These are phyloP conservation scores for Neria commutata DNA, from an alignment of 2,888 invertebrate species.

Conservation along the genomic window DNA sequence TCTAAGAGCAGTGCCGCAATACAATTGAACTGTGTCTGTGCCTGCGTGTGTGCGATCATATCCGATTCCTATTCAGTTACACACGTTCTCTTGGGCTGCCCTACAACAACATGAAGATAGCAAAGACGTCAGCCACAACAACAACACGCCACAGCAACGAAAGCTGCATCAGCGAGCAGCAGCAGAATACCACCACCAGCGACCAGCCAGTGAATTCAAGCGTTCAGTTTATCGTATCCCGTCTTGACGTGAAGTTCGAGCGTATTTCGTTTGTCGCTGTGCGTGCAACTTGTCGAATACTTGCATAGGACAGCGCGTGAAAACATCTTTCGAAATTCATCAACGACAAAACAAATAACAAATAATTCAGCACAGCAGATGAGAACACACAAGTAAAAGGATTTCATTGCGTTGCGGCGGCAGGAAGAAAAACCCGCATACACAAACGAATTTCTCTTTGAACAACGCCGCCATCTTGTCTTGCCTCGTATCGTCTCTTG, in stretches of 20 bases:
- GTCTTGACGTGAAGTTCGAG: constrained; percentile 47
- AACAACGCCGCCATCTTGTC: not conserved
- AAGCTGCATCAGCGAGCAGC: constrained; percentile 9
- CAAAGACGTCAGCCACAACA: not conserved
- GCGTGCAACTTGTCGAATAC: not conserved
- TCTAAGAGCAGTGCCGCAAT: not conserved
- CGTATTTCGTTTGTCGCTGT: constrained; percentile 15
- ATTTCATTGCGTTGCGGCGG: too few species aligned
- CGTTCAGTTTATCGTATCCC: constrained; percentile 50
- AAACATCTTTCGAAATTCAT: too few species aligned
- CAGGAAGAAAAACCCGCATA: too few species aligned
- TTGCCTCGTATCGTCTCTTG: too few species aligned
- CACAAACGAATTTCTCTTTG: too few species aligned
- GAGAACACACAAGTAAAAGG: too few species aligned
- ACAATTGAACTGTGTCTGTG: not conserved
- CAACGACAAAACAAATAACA: too few species aligned
- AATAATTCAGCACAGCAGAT: too few species aligned
- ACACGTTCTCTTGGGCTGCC: constrained; percentile 7
- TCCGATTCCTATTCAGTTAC: constrained; percentile 43
- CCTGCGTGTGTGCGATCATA: constrained; percentile 34
- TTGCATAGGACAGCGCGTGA: not conserved
- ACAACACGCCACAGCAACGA: constrained; percentile 9
- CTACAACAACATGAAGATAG: constrained; percentile 11
- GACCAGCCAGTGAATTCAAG: constrained; percentile 24
- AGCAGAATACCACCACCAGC: not conserved